These are phyloP conservation scores for Plutella xylostella DNA, from an alignment of 2,888 invertebrate genomes.

Conservation along the genomic window DNA sequence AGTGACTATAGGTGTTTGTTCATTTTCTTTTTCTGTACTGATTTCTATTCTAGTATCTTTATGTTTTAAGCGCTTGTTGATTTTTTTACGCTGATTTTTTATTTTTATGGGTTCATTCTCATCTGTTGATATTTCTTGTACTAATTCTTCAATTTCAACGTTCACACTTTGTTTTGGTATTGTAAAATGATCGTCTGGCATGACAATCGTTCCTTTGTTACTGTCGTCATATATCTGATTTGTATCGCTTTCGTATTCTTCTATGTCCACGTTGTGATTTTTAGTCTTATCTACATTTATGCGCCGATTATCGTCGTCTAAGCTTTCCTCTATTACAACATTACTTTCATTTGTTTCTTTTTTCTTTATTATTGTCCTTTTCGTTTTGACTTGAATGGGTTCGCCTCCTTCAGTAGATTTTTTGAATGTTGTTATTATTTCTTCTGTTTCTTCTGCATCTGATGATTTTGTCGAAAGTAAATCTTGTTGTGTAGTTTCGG, in stretches of 20 bases:
- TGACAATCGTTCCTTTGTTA: conserved; percentile 41
- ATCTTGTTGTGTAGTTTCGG: conserved; percentile 12
- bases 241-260: conserved; percentile 45
- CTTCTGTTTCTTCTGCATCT: conserved; percentile 68
- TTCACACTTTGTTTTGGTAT: conserved; percentile 38
- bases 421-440: conserved; percentile 71
- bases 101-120: conserved; percentile 17
- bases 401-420: conserved; percentile 60
- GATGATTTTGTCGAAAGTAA: conserved; percentile 40
- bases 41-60: conserved; percentile 12
- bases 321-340: conserved; percentile 62
- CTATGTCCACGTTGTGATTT: conserved; percentile 44
- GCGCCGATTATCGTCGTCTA: conserved; percentile 33
- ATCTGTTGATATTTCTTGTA: conserved; percentile 22
- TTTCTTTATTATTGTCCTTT: conserved; percentile 62
- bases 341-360: conserved; percentile 38
- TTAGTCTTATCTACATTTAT: conserved; percentile 15
- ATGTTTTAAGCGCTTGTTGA: conserved; percentile 15
- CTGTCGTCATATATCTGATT: conserved; percentile 23
- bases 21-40: conserved; percentile 17
- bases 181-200: conserved; percentile 38
- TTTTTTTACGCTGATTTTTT: conserved; percentile 45
- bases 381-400: conserved; percentile 67
- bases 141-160: conserved; percentile 32
- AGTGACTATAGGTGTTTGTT: too few species aligned